Conservation (phyloP, 2,113 vertebrate genomes). For the Podarcis raffonei region DNA sequence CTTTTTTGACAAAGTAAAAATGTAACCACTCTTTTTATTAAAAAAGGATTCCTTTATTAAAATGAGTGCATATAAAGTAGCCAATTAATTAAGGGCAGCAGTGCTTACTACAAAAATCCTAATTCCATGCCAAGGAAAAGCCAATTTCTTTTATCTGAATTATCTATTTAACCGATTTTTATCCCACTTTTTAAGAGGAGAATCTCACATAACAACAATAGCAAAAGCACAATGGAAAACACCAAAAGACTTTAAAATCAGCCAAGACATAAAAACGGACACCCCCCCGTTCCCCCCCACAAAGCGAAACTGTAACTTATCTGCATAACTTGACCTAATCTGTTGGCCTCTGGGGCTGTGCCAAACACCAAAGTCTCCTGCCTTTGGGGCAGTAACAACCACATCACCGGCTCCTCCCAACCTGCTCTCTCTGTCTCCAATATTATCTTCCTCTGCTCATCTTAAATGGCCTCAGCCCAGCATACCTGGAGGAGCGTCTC, state of each 20-base stretch:
- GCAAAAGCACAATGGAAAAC: no score
- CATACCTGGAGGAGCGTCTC: no score
- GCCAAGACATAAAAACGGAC: no score
- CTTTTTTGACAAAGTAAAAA: neutral
- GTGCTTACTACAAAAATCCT: neutral
- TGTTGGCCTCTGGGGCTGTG: no score
- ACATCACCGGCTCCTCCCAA: no score
- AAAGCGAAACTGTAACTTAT: neutral
- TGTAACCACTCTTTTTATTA: neutral
- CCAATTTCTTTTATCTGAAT: neutral
- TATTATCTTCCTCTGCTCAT: no score
- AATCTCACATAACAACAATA: neutral
- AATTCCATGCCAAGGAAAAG: neutral
- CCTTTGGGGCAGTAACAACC: no score
- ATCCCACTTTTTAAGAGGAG: neutral
- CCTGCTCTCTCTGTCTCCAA: no score
- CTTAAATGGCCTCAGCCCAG: no score
- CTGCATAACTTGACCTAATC: neutral
- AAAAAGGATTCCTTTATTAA: neutral
- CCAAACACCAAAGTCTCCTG: no score
- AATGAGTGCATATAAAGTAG: neutral
- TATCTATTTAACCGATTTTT: neutral
- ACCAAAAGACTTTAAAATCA: no score
- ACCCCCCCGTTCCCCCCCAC: no score
- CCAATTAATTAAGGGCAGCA: neutral